These are phyloP conservation scores for Sebastes schlegelii DNA, from an alignment of 2,113 vertebrate species.

Conservation along the genomic window DNA sequence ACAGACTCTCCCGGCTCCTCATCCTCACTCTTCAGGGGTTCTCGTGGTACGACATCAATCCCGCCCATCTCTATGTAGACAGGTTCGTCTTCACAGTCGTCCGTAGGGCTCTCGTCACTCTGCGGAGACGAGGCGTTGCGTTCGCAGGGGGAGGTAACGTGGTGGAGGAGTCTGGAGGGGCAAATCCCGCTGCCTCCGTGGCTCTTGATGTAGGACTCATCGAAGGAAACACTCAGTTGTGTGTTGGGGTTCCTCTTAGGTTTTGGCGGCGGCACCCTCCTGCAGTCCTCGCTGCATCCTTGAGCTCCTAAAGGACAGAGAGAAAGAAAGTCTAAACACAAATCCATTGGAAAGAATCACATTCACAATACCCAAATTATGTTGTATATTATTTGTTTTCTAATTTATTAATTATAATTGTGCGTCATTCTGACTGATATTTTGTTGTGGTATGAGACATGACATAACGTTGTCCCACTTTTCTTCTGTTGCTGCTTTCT, in stretches of 20 bases:
- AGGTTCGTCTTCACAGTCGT: slow-evolving; percentile 93
- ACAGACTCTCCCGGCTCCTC: slow-evolving; percentile 96
- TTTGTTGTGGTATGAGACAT: background rate
- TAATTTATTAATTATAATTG: background rate
- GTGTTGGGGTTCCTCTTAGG: slow-evolving; percentile 98
- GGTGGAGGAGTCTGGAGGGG: slow-evolving; percentile 65
- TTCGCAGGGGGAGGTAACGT: slow-evolving; percentile 75
- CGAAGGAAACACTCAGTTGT: slow-evolving; percentile 96
- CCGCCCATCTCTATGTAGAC: slow-evolving; percentile 99
- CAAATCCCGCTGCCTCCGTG: slow-evolving; percentile 85
- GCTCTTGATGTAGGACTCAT: slow-evolving; percentile 94
- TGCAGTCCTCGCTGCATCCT: slow-evolving; percentile 97
- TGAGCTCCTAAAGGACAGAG: slow-evolving; percentile 81
- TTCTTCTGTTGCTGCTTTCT: background rate
- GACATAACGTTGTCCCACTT: background rate
- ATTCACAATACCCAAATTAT: background rate
- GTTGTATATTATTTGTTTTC: background rate
- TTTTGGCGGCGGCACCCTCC: slow-evolving; percentile 96
- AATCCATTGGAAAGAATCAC: background rate
- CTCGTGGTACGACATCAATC: slow-evolving; percentile 84
- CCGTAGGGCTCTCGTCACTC: slow-evolving; percentile 80
- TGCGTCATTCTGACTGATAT: background rate
- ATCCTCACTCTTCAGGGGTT: slow-evolving; percentile 78
- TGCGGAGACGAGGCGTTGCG: slow-evolving; percentile 86
- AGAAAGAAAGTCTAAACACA: slow-evolving; percentile 8